A percentile compares a stretch with the other conserved stretches of the same genome.
Evolutionary conservation across 2,797 vertebrate genomes (phyloP).

Genomic region (Momotus momota): DNA sequence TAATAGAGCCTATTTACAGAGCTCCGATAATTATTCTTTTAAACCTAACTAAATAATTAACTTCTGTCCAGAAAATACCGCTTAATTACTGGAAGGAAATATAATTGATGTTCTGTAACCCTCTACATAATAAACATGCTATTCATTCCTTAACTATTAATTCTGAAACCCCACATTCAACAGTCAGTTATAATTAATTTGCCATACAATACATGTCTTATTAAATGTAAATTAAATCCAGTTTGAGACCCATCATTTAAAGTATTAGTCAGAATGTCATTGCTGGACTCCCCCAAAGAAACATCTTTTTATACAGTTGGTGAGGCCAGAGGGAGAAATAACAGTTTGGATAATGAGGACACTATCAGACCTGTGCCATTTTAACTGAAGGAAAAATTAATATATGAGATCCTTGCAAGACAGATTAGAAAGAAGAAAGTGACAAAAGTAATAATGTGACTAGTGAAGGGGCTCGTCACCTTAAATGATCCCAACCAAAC

Average conservation of each 20-base stretch:
- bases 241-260: constrained; percentile 37
- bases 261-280: constrained; percentile 30
- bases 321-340: constrained; percentile 67
- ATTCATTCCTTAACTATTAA: constrained; percentile 28
- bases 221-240: constrained; percentile 65
- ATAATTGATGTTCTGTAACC: neutral
- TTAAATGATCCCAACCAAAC: neutral
- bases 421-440: constrained; percentile 12
- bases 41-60: constrained; percentile 34
- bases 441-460: constrained; percentile 5
- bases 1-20: neutral
- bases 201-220: constrained; percentile 27
- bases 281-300: constrained; percentile 31
- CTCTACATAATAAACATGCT: neutral
- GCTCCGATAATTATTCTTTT: constrained; percentile 27
- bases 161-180: neutral
- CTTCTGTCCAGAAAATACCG: constrained; percentile 22
- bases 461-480: constrained; percentile 6
- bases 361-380: constrained; percentile 28
- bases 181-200: constrained; percentile 55
- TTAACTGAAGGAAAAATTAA: constrained; percentile 56
- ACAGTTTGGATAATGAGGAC: constrained; percentile 34
- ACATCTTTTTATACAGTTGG: constrained; percentile 31
- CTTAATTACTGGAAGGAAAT: constrained; percentile 39
- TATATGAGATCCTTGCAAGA: neutral